Percentiles rank a stretch among this genome's conserved stretches.
Conservation (phyloP, 2,888 invertebrate genomes). For the Nomada hirtipes region DNA sequence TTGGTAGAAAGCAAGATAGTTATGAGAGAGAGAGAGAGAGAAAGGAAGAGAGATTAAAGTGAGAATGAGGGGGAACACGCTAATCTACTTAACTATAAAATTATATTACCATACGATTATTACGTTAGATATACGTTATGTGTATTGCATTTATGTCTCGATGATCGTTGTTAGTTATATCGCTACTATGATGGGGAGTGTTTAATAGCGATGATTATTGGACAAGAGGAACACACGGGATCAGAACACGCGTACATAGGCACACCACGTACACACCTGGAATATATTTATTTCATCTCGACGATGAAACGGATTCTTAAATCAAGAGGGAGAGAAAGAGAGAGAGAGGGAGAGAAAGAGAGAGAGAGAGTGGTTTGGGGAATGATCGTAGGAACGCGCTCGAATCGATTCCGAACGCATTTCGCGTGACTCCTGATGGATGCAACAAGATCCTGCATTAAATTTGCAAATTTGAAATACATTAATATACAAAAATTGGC, state of each 20-base stretch:
- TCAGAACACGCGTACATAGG: slow-evolving; percentile 8
- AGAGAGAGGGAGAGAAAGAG: too few species aligned
- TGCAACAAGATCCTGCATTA: neutral
- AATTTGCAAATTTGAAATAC: too few species aligned
- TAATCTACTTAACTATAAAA: slow-evolving; percentile 80
- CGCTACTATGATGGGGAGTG: slow-evolving; percentile 71
- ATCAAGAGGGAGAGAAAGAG: too few species aligned
- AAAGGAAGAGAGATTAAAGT: slow-evolving; percentile 29
- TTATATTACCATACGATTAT: slow-evolving; percentile 77
- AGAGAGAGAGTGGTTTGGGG: neutral
- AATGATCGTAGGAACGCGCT: neutral
- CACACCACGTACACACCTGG: slow-evolving; percentile 14
- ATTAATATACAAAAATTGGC: neutral
- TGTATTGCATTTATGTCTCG: slow-evolving; percentile 83
- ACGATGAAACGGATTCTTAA: neutral
- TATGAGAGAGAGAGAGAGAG: slow-evolving; percentile 27
- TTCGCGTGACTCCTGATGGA: neutral
- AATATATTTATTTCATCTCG: neutral
- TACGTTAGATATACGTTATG: slow-evolving; percentile 81
- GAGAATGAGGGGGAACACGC: slow-evolving; percentile 65
- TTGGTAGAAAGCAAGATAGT: neutral
- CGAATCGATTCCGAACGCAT: slow-evolving; percentile 1
- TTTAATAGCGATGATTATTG: slow-evolving; percentile 39
- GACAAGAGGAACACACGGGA: slow-evolving; percentile 12
- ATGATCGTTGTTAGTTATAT: slow-evolving; percentile 83